Evolutionary conservation across 1,140 invertebrate species (phyloP).

Genomic region (Venustaconcha ellipsiformis): DNA sequence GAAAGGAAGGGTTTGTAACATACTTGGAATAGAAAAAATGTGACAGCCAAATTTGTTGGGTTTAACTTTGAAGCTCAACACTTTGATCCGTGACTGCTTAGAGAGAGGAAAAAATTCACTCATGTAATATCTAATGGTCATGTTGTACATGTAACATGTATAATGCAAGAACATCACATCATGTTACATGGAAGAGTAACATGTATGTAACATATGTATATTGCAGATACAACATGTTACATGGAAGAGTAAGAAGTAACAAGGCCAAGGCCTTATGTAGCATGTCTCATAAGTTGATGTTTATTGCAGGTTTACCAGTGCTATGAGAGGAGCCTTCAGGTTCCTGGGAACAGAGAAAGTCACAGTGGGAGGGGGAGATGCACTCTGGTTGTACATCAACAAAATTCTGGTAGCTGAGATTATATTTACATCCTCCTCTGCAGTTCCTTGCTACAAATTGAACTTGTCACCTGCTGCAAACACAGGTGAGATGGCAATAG

Average conservation of each 20-base stretch:
- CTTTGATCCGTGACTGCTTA: too few species aligned
- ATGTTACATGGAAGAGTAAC: too few species aligned
- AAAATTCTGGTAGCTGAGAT: conserved; percentile 31
- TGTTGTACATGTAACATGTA: too few species aligned
- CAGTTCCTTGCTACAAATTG: conserved; percentile 32
- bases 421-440: conserved; percentile 2
- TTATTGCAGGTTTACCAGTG: conserved; percentile 42
- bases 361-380: conserved; percentile 43
- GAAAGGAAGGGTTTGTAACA: too few species aligned
- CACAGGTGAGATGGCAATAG: neutral
- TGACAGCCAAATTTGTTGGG: too few species aligned
- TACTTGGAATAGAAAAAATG: too few species aligned
- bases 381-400: conserved; percentile 48
- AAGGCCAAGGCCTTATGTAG: neutral
- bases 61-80: too few species aligned
- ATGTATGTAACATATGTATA: neutral
- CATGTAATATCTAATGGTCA: too few species aligned
- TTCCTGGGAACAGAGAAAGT: conserved; percentile 39
- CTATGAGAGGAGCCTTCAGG: conserved; percentile 31
- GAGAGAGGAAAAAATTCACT: too few species aligned
- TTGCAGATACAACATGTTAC: too few species aligned
- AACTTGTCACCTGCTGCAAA: conserved; percentile 32
- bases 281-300: neutral
- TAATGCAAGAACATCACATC: too few species aligned
- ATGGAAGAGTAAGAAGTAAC: too few species aligned